A percentile compares a stretch with the other conserved stretches of the same genome.
Conservation (phyloP, 2,113 vertebrate species). For the Campylorhamphus procurvoides region DNA sequence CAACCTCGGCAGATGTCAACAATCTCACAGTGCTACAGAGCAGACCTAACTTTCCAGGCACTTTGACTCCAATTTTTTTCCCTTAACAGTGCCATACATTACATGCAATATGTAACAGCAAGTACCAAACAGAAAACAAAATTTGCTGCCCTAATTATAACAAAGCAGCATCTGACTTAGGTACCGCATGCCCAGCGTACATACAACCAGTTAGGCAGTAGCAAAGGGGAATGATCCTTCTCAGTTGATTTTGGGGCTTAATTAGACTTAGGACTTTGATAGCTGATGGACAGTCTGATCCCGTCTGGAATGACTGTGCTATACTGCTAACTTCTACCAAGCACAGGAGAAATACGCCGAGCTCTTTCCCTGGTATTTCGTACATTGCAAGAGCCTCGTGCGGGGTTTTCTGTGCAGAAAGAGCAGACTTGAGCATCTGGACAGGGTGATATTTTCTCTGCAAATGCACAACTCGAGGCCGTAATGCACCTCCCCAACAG, state of each 20-base stretch:
- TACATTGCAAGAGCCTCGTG: background rate
- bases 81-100: slow-evolving; percentile 82
- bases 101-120: slow-evolving; percentile 81
- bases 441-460: slow-evolving; percentile 73
- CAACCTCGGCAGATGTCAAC: slow-evolving; percentile 99
- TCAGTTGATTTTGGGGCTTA: slow-evolving; percentile 57
- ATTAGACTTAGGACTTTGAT: slow-evolving; percentile 64
- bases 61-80: slow-evolving; percentile 83
- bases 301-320: background rate
- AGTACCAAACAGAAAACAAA: slow-evolving; percentile 76
- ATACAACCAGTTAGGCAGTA: slow-evolving; percentile 13
- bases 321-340: slow-evolving; percentile 45
- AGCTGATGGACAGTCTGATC: slow-evolving; percentile 39
- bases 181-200: slow-evolving; percentile 8
- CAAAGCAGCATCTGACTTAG: slow-evolving; percentile 54
- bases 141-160: slow-evolving; percentile 76
- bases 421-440: slow-evolving; percentile 79
- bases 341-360: background rate
- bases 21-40: slow-evolving; percentile 87
- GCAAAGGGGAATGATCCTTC: slow-evolving; percentile 34
- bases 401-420: slow-evolving; percentile 68
- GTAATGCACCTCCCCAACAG: slow-evolving; percentile 72
- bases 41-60: slow-evolving; percentile 87
- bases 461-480: slow-evolving; percentile 76
- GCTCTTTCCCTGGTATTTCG: slow-evolving; percentile 53